Evolutionary conservation across 2,797 vertebrate species (phyloP).

Genomic region (Hylomyscus alleni): DNA sequence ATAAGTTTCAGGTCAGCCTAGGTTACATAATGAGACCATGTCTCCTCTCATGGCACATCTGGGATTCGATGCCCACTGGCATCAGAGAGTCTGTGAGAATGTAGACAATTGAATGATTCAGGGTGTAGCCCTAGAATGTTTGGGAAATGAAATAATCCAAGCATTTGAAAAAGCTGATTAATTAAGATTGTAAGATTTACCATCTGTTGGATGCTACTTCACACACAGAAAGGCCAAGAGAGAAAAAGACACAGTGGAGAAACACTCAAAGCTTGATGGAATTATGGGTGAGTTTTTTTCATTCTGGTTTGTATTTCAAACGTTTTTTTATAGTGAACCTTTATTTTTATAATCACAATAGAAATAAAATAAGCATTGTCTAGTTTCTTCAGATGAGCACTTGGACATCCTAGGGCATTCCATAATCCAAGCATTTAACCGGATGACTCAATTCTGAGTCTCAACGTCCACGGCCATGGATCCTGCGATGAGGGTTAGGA

Average conservation of each 20-base stretch:
- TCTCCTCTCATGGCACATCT: background rate
- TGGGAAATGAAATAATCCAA: constrained; percentile 8
- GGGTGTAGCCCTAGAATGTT: background rate
- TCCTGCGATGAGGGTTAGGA: background rate
- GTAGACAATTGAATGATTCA: background rate
- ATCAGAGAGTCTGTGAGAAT: background rate
- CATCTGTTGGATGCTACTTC: background rate
- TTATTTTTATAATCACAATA: background rate
- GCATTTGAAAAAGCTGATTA: background rate
- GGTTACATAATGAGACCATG: background rate
- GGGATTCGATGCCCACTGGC: background rate
- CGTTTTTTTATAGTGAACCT: background rate
- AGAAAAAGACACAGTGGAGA: background rate
- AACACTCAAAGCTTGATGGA: background rate
- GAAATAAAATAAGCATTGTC: background rate
- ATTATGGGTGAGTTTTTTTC: background rate
- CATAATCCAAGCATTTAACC: background rate
- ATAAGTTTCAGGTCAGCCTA: background rate
- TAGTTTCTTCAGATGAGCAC: background rate
- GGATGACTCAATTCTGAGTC: background rate
- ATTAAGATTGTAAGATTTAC: background rate
- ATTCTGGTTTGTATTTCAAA: background rate
- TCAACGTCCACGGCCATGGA: rapidly evolving
- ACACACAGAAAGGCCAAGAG: background rate
- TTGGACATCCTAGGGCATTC: too few relatives aligned